Evolutionary conservation across 2,113 vertebrate species (phyloP).

Genomic region (human (Homo sapiens)): GRCh38 chr14:80629501-80630000

Average conservation of each 20-base stretch:
- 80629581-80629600: not conserved
- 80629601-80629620: not conserved
- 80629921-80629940: not conserved
- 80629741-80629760: constrained; percentile 12
- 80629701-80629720: not conserved
- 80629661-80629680: not conserved
- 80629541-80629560: not conserved
- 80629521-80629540: not conserved
- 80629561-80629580: not conserved
- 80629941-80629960: not conserved
- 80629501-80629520: not conserved
- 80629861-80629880: not conserved
- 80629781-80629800: constrained; percentile 25
- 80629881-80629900: not conserved
- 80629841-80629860: not conserved
- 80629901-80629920: constrained; percentile 5
- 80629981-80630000: not conserved
- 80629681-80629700: not conserved
- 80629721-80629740: not conserved
- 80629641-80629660: not conserved
- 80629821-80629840: not conserved
- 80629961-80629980: not conserved
- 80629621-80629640: not conserved
- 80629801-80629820: constrained; percentile 30
- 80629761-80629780: not conserved